Base-by-base conservation (phyloP, 2,888 invertebrate species). In the Tetheella fluctuosa region DNA sequence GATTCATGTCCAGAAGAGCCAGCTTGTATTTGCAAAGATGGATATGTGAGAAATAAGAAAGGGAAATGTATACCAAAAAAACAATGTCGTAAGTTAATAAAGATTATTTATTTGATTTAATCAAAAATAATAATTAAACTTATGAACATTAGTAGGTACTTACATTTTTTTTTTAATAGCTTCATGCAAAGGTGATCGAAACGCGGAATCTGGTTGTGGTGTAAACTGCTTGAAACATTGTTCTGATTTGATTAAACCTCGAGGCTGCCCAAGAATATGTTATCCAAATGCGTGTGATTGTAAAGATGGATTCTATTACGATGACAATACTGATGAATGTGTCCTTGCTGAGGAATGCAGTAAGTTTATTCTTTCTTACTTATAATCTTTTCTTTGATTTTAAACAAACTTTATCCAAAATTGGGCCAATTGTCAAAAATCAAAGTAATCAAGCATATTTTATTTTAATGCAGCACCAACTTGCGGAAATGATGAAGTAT, bases 241-340 rank as follows among this genome's bases (percentile, higher is more conserved):
- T 17, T 57, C 74, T 0, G 64, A 77, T 52, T 64, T 39, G 4
- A 6, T 10, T n/a, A 39, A n/a, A 39, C n/a, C n/a, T 39, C 15
- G 39, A 39, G n/a, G n/a, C n/a, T 39, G 39, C 39, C 58, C 60
- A 0, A 23, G 8, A n/a, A 52, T 56, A 17, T 78, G 78, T 53
- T 0, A 15, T 10, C 2, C 20, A 0, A 75, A 80, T 53, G 67
- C 63, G 1, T 81, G 80, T 34, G 76, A 79, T 30, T 81, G 81
- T 52, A 75, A 61, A 64, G 13, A 71, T 5, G 71, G 59, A 0
- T 76, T 52, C 37, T 70, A 71, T 0, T 69, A 52, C 0, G 77
- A 81, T 20, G 65, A 65, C 3, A 69, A 69, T 54, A 58, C 25
- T 3, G 28, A 65, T 0, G 70, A 65, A 60, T 81, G 81, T 58